Percentiles rank a stretch among this genome's conserved stretches.
These are phyloP conservation scores for Tetraodon nigroviridis DNA, from an alignment of 2,113 vertebrate genomes.

Conservation along the genomic window DNA sequence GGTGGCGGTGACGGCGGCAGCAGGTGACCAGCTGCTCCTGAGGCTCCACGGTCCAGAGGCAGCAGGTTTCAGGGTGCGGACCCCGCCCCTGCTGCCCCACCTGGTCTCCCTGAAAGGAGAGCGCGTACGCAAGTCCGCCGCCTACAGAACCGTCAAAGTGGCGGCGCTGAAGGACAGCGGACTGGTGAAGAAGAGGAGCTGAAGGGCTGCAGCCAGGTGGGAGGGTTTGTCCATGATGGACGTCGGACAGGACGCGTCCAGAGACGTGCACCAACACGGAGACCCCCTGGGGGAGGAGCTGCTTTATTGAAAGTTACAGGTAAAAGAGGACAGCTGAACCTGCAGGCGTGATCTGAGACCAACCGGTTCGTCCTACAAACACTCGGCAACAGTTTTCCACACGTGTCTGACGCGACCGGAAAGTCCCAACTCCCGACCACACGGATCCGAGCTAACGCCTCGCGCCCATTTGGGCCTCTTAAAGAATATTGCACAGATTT, in stretches of 20 bases:
- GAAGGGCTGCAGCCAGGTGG: not conserved
- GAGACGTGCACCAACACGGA: too few species aligned
- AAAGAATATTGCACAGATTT: constrained; percentile 24
- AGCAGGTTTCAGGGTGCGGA: constrained; percentile 62
- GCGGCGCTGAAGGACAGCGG: constrained; percentile 63
- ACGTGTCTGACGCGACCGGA: too few species aligned
- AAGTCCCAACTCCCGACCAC: too few species aligned
- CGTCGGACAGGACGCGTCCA: too few species aligned
- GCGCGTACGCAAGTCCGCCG: constrained; percentile 70
- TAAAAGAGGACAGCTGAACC: too few species aligned
- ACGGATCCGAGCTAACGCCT: too few species aligned
- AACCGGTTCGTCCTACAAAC: too few species aligned
- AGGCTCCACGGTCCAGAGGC: constrained; percentile 76
- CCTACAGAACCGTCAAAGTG: constrained; percentile 77
- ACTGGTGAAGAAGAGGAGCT: constrained; percentile 18
- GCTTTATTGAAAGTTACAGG: too few species aligned
- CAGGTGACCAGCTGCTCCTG: constrained; percentile 70
- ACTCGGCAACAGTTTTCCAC: too few species aligned
- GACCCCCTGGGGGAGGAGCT: too few species aligned
- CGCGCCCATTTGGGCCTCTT: constrained; percentile 23
- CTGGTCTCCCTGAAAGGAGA: constrained; percentile 79
- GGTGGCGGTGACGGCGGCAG: constrained; percentile 82
- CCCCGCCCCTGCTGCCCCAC: constrained; percentile 80
- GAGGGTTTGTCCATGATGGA: not conserved
- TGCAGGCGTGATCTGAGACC: too few species aligned